These are phyloP conservation scores for Brachyrhaphis roseni DNA, from an alignment of 2,797 vertebrate genomes.

Conservation along the genomic window DNA sequence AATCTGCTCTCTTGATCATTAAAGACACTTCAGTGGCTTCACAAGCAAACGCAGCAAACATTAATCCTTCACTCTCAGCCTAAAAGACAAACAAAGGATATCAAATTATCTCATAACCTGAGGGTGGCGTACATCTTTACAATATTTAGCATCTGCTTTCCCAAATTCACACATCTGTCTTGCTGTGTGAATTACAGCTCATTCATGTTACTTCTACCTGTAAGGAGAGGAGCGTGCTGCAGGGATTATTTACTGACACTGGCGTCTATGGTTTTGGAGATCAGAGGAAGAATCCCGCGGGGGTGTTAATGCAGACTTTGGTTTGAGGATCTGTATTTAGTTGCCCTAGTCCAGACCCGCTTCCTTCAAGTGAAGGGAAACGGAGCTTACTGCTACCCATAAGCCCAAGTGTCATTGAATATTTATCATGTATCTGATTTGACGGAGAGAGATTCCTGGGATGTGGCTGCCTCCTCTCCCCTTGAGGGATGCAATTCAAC, in stretches of 20 bases:
- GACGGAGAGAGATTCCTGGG: conserved; percentile 76
- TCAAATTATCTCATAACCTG: conserved; percentile 4
- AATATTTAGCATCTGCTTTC: conserved; percentile 24
- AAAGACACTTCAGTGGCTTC: conserved; percentile 74
- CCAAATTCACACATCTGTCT: conserved; percentile 22
- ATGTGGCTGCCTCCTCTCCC: conserved; percentile 57
- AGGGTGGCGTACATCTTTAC: conserved; percentile 11
- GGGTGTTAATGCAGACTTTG: conserved; percentile 76
- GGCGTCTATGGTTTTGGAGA: conserved; percentile 77
- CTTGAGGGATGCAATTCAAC: conserved; percentile 78
- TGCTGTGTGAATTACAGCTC: conserved; percentile 33
- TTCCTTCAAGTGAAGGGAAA: conserved; percentile 77
- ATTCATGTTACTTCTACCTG: conserved; percentile 63
- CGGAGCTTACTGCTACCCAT: conserved; percentile 77
- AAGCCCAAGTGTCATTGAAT: conserved; percentile 82
- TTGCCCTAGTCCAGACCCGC: conserved; percentile 64
- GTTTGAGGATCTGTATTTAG: conserved; percentile 75
- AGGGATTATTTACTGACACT: conserved; percentile 73
- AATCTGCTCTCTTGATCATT: conserved; percentile 83
- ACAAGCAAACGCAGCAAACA: conserved; percentile 66
- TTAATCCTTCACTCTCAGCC: conserved; percentile 55
- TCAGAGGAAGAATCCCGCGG: conserved; percentile 75
- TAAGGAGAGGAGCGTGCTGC: conserved; percentile 65
- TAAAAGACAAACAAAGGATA: conserved; percentile 16
- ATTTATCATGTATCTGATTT: conserved; percentile 84